Base-by-base conservation (phyloP, 1,140 invertebrate species). In the Drosophila auraria region DNA sequence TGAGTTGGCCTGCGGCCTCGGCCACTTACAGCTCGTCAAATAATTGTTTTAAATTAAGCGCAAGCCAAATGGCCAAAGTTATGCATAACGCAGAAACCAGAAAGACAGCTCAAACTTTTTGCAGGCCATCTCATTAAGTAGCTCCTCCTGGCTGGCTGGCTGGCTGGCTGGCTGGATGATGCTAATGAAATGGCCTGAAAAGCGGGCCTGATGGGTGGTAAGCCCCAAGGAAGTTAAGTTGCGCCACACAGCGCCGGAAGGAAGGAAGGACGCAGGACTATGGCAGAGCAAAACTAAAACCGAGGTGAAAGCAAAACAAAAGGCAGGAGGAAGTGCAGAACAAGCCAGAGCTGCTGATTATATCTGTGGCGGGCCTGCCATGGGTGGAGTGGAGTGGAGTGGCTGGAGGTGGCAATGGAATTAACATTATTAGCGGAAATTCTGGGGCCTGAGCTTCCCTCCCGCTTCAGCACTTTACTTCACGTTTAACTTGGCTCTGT, bases 21-120 rank as follows among this genome's bases (percentile, higher is more conserved):
- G 71, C 72, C 77, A 84, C 77, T 77, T 81, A 78, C 69, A 66
- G 66, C 76, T 76, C 56, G 66, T 59, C 79, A 89, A 89, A 90
- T 89, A 89, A 89, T 89, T 89, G 84, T 89, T 89, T 89, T 89
- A 89, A 89, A 89, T 89, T 84, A 84, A 89, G 80, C 86, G 73
- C 86, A 90, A 77, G 80, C 82, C 74, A 72, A 83, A 81, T 80
- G 86, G 81, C 86, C 73, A 78, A 89, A 83, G 84, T 82, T 86
- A 82, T 86, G 78, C 86, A 74, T 57, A 81, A 63, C 78, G 77
- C 45, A 78, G 63, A 83, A 72, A 89, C 53, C 70, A 64, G 50
- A 87, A 84, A 69, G 60, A 63, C 44, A 63, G 42, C 58, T 30
- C 36, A 78, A 78, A 78, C 65, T 78, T 78, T 78, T 78, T 70